Conservation (phyloP, 2,113 vertebrate genomes). For the Cynoglossus semilaevis region DNA sequence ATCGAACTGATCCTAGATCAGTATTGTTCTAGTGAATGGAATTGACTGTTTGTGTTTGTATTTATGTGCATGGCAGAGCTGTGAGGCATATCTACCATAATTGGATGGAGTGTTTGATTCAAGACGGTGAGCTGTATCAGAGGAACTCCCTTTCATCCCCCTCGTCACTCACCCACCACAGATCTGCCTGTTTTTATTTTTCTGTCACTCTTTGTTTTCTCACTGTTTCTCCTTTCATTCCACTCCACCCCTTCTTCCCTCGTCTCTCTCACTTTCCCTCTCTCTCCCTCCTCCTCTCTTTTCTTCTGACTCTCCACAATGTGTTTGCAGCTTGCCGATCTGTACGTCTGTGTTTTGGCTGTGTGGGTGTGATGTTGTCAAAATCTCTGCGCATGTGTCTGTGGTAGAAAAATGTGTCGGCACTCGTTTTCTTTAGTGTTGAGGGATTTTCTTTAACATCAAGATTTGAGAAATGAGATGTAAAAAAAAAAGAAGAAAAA, state of each 20-base stretch:
- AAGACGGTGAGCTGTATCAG: slow-evolving; percentile 45
- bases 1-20: too few species aligned
- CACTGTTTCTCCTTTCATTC: slow-evolving; percentile 5
- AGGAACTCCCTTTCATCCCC: slow-evolving; percentile 63
- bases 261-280: slow-evolving; percentile 5
- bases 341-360: slow-evolving; percentile 68
- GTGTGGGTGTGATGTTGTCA: slow-evolving; percentile 68
- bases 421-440: slow-evolving; percentile 5
- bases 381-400: slow-evolving; percentile 46
- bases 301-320: slow-evolving; percentile 31
- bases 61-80: slow-evolving; percentile 6
- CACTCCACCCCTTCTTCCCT: background rate
- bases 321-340: slow-evolving; percentile 61
- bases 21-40: slow-evolving; percentile 1
- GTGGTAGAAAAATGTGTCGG: slow-evolving; percentile 16
- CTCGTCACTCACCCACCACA: slow-evolving; percentile 49
- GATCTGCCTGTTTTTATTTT: slow-evolving; percentile 15
- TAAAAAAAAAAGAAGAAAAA: slow-evolving; percentile 1
- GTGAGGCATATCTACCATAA: slow-evolving; percentile 46
- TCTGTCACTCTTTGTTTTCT: slow-evolving; percentile 15
- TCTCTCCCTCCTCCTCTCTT: background rate
- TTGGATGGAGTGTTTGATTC: slow-evolving; percentile 61
- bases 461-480: background rate
- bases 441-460: too few species aligned
- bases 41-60: slow-evolving; percentile 6